Conservation (phyloP, 2,888 invertebrate genomes). For the Sacculina carcini region DNA sequence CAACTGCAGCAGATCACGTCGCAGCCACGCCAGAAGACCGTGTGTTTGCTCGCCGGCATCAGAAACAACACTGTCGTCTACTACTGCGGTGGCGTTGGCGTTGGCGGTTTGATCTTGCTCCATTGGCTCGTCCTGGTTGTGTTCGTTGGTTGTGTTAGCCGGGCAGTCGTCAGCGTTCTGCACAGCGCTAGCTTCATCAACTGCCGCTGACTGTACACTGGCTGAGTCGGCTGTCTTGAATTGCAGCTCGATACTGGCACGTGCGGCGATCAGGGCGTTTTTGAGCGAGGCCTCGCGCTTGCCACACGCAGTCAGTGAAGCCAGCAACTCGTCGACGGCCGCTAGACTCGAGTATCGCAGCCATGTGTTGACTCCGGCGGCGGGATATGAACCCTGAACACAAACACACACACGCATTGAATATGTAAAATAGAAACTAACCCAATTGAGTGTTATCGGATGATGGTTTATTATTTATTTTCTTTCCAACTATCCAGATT, state of each 20-base stretch:
- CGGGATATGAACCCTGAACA: too few species aligned
- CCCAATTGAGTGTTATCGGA: too few species aligned
- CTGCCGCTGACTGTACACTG: neutral
- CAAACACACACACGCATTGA: too few species aligned
- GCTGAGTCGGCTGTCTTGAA: neutral
- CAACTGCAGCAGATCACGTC: constrained; percentile 13
- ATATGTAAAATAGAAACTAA: too few species aligned
- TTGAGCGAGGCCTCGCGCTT: constrained; percentile 11
- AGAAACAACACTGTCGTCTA: too few species aligned
- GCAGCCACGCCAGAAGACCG: constrained; percentile 9
- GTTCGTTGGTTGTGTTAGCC: neutral
- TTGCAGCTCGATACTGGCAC: neutral
- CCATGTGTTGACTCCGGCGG: neutral
- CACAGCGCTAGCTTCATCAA: neutral
- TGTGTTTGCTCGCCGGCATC: constrained; percentile 5
- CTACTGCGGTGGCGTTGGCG: neutral
- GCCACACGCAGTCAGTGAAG: constrained; percentile 9
- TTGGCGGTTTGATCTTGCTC: neutral
- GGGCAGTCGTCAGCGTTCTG: neutral
- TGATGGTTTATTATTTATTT: too few species aligned
- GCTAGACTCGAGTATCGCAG: neutral
- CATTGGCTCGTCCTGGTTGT: neutral
- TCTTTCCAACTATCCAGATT: too few species aligned
- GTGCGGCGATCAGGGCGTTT: neutral
- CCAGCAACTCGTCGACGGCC: constrained; percentile 10